Percentiles rank a stretch among this genome's conserved stretches.
Conservation (phyloP, 35 echinoderm and acorn worm genomes). For the Heliocidaris erythrogramma region DNA sequence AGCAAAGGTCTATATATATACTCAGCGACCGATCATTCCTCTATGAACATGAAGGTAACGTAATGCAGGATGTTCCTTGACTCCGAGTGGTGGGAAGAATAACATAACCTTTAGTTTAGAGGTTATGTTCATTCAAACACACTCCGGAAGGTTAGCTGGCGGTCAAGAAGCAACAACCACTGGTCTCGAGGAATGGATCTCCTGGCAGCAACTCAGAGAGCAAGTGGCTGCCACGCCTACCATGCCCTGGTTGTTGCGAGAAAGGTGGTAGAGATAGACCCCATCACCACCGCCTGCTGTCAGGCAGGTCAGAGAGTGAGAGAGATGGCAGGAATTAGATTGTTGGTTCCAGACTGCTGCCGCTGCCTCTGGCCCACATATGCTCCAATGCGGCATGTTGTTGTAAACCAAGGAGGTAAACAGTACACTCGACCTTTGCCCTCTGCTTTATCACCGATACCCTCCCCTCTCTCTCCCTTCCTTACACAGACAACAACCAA, state of each 20-base stretch:
- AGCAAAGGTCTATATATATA: neutral
- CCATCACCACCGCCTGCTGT: neutral
- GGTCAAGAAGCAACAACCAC: neutral
- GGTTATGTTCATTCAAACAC: neutral
- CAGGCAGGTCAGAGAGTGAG: neutral
- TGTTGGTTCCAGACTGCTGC: neutral
- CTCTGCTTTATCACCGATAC: neutral
- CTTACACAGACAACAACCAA: neutral
- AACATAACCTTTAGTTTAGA: neutral
- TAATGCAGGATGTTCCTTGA: neutral
- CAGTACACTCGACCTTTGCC: neutral
- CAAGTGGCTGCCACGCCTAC: neutral
- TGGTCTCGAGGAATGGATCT: neutral
- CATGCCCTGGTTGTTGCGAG: neutral
- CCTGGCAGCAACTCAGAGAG: neutral
- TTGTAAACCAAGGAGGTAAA: no score
- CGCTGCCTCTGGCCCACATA: neutral
- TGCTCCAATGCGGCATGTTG: neutral
- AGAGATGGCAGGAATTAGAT: neutral
- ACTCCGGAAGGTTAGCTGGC: neutral
- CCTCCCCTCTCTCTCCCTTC: neutral
- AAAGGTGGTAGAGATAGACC: neutral
- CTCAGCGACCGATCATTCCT: neutral
- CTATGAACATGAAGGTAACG: neutral
- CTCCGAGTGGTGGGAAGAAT: neutral